Conservation (phyloP, 2,888 invertebrate species). For the Agrotis clavis region DNA sequence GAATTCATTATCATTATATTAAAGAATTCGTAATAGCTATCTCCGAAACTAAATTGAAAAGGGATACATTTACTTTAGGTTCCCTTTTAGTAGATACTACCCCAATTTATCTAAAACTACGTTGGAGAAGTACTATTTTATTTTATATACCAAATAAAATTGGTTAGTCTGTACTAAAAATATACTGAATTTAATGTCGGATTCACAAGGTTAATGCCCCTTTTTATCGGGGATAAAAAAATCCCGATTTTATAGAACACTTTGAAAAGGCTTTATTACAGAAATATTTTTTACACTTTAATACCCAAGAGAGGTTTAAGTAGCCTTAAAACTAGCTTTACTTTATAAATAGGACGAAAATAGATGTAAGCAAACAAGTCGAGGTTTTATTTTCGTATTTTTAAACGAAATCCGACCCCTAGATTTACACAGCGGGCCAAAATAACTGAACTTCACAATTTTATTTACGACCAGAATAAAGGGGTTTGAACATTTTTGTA, state of each 20-base stretch:
- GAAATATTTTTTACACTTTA: conserved; percentile 2
- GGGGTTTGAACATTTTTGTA: too few relatives aligned
- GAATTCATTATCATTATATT: background rate
- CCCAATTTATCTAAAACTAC: conserved; percentile 15
- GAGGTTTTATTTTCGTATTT: conserved; percentile 41
- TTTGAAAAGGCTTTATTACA: conserved; percentile 6
- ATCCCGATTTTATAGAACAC: conserved; percentile 12
- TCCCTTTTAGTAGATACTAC: background rate
- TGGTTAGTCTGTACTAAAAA: conserved; percentile 22
- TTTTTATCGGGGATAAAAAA: conserved; percentile 31
- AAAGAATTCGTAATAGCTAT: background rate
- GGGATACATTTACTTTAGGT: conserved; percentile 3
- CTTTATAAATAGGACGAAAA: conserved; percentile 16
- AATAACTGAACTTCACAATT: conserved; percentile 44
- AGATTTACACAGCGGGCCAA: conserved; percentile 38
- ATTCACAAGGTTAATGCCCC: conserved; percentile 11
- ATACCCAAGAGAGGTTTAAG: background rate
- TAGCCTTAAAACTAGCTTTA: conserved; percentile 2
- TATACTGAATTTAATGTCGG: conserved; percentile 6
- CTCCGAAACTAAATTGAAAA: conserved; percentile 2
- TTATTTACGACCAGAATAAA: conserved; percentile 57
- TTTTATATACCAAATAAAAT: conserved; percentile 34
- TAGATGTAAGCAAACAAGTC: conserved; percentile 21
- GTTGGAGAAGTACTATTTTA: conserved; percentile 5
- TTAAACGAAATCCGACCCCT: conserved; percentile 30